Conservation (phyloP, 2,113 vertebrate genomes). For the Mustelus asterias region DNA sequence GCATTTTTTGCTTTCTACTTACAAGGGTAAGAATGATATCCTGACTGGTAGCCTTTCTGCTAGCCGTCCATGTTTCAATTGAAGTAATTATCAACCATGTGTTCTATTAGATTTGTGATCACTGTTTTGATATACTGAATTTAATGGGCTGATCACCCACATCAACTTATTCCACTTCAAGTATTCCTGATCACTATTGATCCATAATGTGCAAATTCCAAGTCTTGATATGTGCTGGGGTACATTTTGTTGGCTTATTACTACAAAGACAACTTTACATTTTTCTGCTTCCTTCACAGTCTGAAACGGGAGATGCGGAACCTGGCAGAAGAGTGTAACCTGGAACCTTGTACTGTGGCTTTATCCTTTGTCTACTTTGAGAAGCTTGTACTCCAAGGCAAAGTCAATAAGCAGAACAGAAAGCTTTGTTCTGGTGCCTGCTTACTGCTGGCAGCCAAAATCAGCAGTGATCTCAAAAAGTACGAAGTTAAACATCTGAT, state of each 20-base stretch:
- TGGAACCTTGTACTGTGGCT: constrained; percentile 85
- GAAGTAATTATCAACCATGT: neutral
- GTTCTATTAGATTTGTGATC: neutral
- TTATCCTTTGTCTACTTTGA: constrained; percentile 98
- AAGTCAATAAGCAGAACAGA: constrained; percentile 95
- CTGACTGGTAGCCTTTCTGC: neutral
- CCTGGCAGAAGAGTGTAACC: constrained; percentile 74
- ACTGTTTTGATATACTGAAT: neutral
- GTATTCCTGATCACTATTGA: neutral
- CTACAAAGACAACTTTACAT: neutral
- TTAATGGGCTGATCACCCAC: neutral
- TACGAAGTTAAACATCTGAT: constrained; percentile 90
- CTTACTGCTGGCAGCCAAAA: constrained; percentile 88
- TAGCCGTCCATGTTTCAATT: neutral
- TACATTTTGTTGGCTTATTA: neutral
- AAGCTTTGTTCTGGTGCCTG: constrained; percentile 91
- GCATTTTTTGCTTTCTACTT: neutral
- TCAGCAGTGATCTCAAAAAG: constrained; percentile 94
- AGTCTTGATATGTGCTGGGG: too few relatives aligned
- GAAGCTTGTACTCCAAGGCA: constrained; percentile 90
- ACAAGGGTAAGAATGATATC: neutral
- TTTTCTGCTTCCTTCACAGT: constrained; percentile 51
- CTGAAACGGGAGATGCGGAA: constrained; percentile 86
- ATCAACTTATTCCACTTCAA: neutral
- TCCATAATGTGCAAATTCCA: neutral